Evolutionary conservation across 2,888 invertebrate genomes (phyloP).

Genomic region (Agelastica alni): DNA sequence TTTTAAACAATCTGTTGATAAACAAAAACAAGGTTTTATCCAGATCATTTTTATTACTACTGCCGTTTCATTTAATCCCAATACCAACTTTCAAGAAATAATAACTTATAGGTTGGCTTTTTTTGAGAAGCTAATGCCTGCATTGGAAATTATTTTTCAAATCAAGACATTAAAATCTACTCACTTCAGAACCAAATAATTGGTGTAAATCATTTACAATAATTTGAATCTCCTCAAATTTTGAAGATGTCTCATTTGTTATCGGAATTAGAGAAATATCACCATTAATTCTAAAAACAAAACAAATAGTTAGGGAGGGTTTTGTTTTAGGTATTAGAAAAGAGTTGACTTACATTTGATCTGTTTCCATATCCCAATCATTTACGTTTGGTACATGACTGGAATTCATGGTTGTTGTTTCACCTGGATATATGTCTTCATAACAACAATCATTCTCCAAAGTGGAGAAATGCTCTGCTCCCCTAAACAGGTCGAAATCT

Average conservation of each 20-base stretch:
- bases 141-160: too few species aligned
- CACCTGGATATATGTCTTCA: conserved; percentile 34
- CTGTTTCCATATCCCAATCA: conserved; percentile 42
- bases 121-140: too few species aligned
- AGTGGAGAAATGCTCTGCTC: conserved; percentile 58
- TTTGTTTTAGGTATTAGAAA: neutral
- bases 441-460: too few species aligned
- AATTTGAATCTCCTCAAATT: conserved; percentile 59
- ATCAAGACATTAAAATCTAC: too few species aligned
- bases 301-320: conserved; percentile 7
- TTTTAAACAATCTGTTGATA: too few species aligned
- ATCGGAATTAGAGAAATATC: conserved; percentile 55
- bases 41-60: too few species aligned
- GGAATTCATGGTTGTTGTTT: conserved; percentile 29
- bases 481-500: conserved; percentile 60
- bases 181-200: conserved; percentile 57
- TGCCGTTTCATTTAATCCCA: too few species aligned
- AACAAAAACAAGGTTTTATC: too few species aligned
- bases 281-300: conserved; percentile 52
- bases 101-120: too few species aligned
- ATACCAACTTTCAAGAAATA: too few species aligned
- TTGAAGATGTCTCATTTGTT: conserved; percentile 45
- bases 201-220: conserved; percentile 61
- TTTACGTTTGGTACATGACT: conserved; percentile 27
- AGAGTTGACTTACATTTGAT: conserved; percentile 52